Evolutionary conservation across 2,797 vertebrate species (phyloP).

Genomic region (Monodelphis domestica): DNA sequence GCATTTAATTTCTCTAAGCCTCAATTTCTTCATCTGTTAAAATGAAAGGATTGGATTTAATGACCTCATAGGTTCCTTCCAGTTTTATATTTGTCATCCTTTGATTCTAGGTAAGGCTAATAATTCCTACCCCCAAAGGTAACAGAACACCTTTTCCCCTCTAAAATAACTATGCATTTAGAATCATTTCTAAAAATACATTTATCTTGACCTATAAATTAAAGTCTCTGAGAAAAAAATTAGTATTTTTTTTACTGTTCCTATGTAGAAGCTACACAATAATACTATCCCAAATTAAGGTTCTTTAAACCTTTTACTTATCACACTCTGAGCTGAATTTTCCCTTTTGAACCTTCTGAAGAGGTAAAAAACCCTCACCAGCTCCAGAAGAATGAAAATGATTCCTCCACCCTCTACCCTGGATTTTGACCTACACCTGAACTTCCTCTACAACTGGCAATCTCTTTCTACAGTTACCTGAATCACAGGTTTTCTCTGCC

Average conservation of each 20-base stretch:
- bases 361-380: not conserved
- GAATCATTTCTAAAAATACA: not conserved
- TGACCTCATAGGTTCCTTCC: not conserved
- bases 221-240: not conserved
- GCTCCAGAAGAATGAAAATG: not conserved
- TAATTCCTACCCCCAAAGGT: not conserved
- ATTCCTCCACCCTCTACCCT: not conserved
- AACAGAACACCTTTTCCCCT: not conserved
- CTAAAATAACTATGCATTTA: not conserved
- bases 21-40: not conserved
- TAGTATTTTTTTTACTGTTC: not conserved
- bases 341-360: not conserved
- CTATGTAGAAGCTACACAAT: not conserved
- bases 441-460: not conserved
- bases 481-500: not conserved
- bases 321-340: not conserved
- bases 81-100: not conserved
- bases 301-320: not conserved
- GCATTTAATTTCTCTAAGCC: not conserved
- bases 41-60: not conserved
- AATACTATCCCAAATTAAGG: not conserved
- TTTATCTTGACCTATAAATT: not conserved
- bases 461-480: not conserved
- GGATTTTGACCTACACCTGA: not conserved
- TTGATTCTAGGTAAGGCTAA: not conserved